phyloP scores from a whole-genome alignment of 1,140 invertebrate genomes.

The Adelges cooleyi region DNA sequence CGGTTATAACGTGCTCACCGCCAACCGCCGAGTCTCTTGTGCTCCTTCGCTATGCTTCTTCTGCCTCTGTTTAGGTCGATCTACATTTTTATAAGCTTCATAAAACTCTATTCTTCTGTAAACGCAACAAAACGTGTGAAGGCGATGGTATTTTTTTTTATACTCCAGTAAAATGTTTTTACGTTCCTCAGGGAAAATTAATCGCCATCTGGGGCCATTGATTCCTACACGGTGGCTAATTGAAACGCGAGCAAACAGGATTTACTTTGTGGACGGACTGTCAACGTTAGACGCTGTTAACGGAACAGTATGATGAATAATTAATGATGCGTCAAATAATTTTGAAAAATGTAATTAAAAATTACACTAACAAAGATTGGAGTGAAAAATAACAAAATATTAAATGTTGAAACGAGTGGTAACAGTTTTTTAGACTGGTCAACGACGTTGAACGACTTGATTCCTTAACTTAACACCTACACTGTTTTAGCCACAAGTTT shows the following conservation, averaged over 20 bases:
- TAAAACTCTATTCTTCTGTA: not conserved
- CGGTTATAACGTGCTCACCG: conserved; percentile 24
- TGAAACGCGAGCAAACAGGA: not conserved
- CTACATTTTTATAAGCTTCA: conserved; percentile 27
- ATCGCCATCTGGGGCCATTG: conserved; percentile 21
- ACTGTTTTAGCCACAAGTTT: too few species aligned
- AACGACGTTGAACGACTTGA: too few species aligned
- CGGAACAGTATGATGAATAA: too few species aligned
- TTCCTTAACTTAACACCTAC: too few species aligned
- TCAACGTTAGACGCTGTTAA: too few species aligned
- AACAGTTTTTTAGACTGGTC: too few species aligned
- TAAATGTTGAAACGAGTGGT: too few species aligned
- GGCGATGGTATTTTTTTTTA: conserved; percentile 11
- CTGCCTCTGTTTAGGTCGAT: not conserved
- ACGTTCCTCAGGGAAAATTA: conserved; percentile 24
- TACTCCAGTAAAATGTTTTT: not conserved
- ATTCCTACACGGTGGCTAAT: conserved; percentile 17
- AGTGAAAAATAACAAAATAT: too few species aligned
- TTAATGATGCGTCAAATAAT: too few species aligned
- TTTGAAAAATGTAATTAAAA: too few species aligned
- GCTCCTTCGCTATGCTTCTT: not conserved
- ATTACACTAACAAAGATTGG: too few species aligned
- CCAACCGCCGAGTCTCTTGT: not conserved
- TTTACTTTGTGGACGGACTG: too few species aligned
- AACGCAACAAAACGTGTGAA: conserved; percentile 20